Percentiles rank a stretch among this genome's conserved stretches.
These are phyloP conservation scores for Nerophis ophidion DNA, from an alignment of 2,113 vertebrate species.

Conservation along the genomic window DNA sequence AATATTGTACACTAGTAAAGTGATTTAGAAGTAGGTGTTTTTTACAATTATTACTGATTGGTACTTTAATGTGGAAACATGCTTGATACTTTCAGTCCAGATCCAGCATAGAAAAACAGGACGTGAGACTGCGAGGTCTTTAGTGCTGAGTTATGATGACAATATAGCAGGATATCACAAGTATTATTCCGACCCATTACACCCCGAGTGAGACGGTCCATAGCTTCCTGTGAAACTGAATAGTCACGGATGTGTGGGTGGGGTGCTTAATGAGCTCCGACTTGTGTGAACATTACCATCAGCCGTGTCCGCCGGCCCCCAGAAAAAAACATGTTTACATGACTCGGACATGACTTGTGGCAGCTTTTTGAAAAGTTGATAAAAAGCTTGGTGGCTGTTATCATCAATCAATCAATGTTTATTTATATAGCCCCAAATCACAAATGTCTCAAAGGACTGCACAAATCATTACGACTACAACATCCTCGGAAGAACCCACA, in stretches of 20 bases:
- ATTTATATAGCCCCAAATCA: too few species aligned
- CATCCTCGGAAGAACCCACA: too few species aligned
- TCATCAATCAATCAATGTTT: too few species aligned
- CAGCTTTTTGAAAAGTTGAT: neutral
- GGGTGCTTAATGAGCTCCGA: neutral
- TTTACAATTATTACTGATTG: too few species aligned
- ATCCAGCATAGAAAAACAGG: neutral
- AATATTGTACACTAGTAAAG: too few species aligned
- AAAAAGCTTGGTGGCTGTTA: neutral
- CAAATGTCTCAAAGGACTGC: too few species aligned
- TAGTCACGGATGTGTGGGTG: neutral
- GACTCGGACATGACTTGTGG: neutral
- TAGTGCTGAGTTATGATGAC: neutral
- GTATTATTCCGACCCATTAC: conserved; percentile 5
- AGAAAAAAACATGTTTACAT: neutral
- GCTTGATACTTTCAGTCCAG: neutral
- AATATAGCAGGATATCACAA: conserved; percentile 3
- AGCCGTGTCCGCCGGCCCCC: neutral
- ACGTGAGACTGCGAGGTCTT: neutral
- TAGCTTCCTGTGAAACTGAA: conserved; percentile 4
- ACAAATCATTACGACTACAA: too few species aligned
- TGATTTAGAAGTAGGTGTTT: too few species aligned
- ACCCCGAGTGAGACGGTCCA: neutral
- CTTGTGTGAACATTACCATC: conserved; percentile 4
- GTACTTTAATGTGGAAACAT: too few species aligned